Conservation (phyloP, 2,797 vertebrate species). For the Setipinna tenuifilis region DNA sequence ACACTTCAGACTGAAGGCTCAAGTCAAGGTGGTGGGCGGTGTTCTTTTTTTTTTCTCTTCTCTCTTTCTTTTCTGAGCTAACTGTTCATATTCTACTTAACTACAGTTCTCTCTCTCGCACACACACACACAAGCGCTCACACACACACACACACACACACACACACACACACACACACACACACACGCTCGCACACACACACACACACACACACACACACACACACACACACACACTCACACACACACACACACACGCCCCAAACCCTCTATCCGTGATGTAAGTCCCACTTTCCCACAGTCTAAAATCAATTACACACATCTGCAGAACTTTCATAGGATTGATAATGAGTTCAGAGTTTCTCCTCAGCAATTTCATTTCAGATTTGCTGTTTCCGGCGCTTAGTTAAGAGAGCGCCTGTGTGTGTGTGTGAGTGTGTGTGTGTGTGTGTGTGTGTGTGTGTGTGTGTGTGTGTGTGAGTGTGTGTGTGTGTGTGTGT, state of each 20-base stretch:
- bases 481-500: no score
- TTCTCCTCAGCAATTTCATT: conserved; percentile 20
- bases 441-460: no score
- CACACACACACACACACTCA: conserved; percentile 23
- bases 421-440: no score
- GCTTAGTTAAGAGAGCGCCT: background rate
- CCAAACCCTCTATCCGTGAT: background rate
- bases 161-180: conserved; percentile 19
- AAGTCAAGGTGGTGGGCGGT: background rate
- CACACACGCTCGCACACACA: background rate
- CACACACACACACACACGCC: background rate
- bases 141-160: conserved; percentile 23
- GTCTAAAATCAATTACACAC: conserved; percentile 15
- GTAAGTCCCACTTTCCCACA: background rate
- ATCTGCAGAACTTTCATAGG: conserved; percentile 21
- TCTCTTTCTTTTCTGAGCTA: background rate
- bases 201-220: conserved; percentile 3
- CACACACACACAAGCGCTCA: background rate
- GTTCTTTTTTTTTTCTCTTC: background rate
- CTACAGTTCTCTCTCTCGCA: background rate
- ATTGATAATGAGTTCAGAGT: conserved; percentile 24
- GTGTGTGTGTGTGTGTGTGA: no score
- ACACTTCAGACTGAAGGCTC: no score
- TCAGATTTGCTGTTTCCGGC: background rate
- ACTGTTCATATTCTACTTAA: background rate